phyloP scores from a whole-genome alignment of 1,140 invertebrate species.

The Bradysia coprophila region DNA sequence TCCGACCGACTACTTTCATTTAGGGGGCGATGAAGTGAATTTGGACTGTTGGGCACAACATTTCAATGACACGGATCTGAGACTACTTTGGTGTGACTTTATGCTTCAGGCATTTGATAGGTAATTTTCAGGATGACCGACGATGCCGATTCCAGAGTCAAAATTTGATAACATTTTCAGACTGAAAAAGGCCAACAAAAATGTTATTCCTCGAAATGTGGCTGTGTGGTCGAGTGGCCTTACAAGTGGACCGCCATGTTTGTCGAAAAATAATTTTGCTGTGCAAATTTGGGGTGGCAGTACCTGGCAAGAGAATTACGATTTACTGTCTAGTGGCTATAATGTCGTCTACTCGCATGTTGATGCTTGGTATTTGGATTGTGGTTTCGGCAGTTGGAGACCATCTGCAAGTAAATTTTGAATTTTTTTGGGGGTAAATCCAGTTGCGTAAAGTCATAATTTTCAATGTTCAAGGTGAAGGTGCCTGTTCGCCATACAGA shows the following conservation, averaged over 20 bases:
- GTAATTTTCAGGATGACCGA: too few relatives aligned
- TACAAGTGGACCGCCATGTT: slow-evolving; percentile 50
- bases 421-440: too few relatives aligned
- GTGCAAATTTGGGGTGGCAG: slow-evolving; percentile 63
- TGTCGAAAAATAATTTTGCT: slow-evolving; percentile 33
- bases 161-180: slow-evolving; percentile 5
- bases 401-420: slow-evolving; percentile 34
- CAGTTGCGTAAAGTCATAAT: too few relatives aligned
- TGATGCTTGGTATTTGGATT: slow-evolving; percentile 72
- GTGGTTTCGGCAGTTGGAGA: slow-evolving; percentile 63
- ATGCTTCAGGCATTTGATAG: slow-evolving; percentile 39
- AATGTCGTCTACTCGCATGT: slow-evolving; percentile 65
- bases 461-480: slow-evolving; percentile 40
- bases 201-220: slow-evolving; percentile 36
- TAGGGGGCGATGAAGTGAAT: slow-evolving; percentile 70
- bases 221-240: slow-evolving; percentile 64
- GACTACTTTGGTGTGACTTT: slow-evolving; percentile 59
- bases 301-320: slow-evolving; percentile 52
- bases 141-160: slow-evolving; percentile 9
- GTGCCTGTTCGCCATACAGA: slow-evolving; percentile 59
- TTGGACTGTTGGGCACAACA: slow-evolving; percentile 56
- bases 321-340: slow-evolving; percentile 50
- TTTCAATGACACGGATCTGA: slow-evolving; percentile 51
- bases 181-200: slow-evolving; percentile 42
- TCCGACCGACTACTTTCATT: slow-evolving; percentile 50